Evolutionary conservation across 2,888 invertebrate species (phyloP).

Genomic region (Rhagium mordax): DNA sequence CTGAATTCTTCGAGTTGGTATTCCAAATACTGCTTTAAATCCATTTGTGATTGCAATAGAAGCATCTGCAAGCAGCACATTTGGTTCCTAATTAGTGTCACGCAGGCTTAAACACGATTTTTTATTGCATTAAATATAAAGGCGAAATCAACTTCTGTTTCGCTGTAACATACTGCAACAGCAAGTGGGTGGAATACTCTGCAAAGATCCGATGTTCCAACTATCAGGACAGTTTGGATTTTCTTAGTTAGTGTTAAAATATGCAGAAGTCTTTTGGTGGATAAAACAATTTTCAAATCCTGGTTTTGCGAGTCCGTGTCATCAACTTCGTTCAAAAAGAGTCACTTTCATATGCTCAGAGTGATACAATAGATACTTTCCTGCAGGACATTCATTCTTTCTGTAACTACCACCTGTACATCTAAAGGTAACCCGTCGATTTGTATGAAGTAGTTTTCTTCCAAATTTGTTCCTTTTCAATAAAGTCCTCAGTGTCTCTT

Average conservation of each 20-base stretch:
- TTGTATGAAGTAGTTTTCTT: too few species aligned
- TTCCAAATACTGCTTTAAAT: not conserved
- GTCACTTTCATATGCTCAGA: too few species aligned
- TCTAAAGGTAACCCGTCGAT: not conserved
- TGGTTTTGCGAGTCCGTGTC: not conserved
- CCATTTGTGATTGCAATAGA: not conserved
- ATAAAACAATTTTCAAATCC: not conserved
- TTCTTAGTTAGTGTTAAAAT: not conserved
- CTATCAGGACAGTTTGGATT: not conserved
- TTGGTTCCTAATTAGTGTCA: not conserved
- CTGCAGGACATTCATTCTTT: not conserved
- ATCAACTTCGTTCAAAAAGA: not conserved
- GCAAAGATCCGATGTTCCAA: not conserved
- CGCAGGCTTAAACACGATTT: not conserved
- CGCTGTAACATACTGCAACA: not conserved
- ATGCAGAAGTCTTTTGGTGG: not conserved
- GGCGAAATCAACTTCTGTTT: not conserved
- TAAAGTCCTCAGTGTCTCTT: too few species aligned
- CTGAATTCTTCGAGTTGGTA: not conserved
- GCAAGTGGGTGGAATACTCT: not conserved
- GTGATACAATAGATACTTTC: not conserved
- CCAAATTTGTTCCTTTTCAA: too few species aligned
- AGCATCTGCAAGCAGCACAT: not conserved
- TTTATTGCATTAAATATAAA: not conserved
- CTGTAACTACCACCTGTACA: not conserved